phyloP scores from a whole-genome alignment of 2,113 vertebrate genomes.

The Shinisaurus crocodilurus region DNA sequence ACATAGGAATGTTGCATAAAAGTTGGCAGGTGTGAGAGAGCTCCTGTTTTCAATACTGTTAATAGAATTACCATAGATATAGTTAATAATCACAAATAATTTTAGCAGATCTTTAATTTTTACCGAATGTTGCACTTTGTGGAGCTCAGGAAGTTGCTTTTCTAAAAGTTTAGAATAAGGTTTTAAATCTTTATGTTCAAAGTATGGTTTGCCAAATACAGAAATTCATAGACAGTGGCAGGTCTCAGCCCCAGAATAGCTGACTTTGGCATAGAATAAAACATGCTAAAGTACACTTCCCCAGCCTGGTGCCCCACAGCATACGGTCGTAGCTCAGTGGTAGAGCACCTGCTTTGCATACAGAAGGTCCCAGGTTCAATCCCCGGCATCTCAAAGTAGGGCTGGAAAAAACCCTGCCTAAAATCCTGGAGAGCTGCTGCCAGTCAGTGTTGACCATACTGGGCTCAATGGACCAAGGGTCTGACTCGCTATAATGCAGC shows the following conservation, averaged over 20 bases:
- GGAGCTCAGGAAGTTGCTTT: not conserved
- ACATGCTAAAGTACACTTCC: not conserved
- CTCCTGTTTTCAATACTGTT: not conserved
- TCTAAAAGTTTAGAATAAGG: not conserved
- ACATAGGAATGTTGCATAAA: not conserved
- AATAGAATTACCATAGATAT: not conserved
- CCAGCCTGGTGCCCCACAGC: not conserved
- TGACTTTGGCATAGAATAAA: not conserved
- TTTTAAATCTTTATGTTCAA: not conserved
- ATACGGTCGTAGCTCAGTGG: not conserved
- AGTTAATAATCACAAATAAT: not conserved
- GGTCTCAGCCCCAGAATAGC: not conserved
- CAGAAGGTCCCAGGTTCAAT: too few relatives aligned
- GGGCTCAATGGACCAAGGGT: too few relatives aligned
- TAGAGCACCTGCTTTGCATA: too few relatives aligned
- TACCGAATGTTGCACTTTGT: not conserved
- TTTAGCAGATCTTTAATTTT: not conserved
- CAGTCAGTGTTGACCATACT: too few relatives aligned
- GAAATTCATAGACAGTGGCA: not conserved
- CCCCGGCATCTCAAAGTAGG: too few relatives aligned
- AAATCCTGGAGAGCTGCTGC: too few relatives aligned
- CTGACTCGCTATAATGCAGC: too few relatives aligned
- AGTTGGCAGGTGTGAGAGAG: not conserved
- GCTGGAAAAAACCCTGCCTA: too few relatives aligned
- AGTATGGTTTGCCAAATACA: not conserved